Evolutionary conservation across 2,888 invertebrate genomes (phyloP).

Genomic region (Vandiemenella viatica): DNA sequence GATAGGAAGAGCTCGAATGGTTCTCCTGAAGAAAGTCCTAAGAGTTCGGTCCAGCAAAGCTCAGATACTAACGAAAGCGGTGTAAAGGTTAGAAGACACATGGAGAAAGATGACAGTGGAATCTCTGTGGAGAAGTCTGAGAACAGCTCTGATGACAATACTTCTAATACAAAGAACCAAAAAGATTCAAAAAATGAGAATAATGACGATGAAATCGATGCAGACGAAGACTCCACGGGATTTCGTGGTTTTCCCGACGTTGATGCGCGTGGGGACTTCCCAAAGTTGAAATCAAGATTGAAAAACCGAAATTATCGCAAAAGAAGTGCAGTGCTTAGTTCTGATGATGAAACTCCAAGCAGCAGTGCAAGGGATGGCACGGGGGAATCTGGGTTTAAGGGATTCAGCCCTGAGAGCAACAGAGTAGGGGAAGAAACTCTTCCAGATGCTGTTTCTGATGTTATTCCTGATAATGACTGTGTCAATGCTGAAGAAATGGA

Average conservation of each 20-base stretch:
- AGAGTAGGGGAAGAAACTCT: background rate
- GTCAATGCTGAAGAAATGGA: background rate
- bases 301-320: conserved; percentile 24
- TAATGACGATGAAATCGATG: conserved; percentile 1
- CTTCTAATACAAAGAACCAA: too few species aligned
- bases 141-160: conserved; percentile 15
- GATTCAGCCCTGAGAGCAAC: background rate
- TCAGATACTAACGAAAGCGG: background rate
- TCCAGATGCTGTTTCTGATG: conserved; percentile 8
- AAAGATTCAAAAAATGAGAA: conserved; percentile 4
- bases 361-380: background rate
- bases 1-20: background rate
- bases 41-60: background rate
- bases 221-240: background rate
- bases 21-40: background rate
- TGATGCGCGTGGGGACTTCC: conserved; percentile 19
- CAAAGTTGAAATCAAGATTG: conserved; percentile 21
- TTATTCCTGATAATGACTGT: conserved; percentile 3
- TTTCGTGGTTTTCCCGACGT: conserved; percentile 9
- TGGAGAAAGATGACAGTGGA: conserved; percentile 15
- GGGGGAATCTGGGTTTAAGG: conserved; percentile 2
- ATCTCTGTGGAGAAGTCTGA: conserved; percentile 19
- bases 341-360: conserved; percentile 9
- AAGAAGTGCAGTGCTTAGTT: conserved; percentile 16
- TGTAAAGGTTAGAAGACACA: conserved; percentile 6